phyloP scores from a whole-genome alignment of 2,888 invertebrate genomes.

The Drosophila robusta region DNA sequence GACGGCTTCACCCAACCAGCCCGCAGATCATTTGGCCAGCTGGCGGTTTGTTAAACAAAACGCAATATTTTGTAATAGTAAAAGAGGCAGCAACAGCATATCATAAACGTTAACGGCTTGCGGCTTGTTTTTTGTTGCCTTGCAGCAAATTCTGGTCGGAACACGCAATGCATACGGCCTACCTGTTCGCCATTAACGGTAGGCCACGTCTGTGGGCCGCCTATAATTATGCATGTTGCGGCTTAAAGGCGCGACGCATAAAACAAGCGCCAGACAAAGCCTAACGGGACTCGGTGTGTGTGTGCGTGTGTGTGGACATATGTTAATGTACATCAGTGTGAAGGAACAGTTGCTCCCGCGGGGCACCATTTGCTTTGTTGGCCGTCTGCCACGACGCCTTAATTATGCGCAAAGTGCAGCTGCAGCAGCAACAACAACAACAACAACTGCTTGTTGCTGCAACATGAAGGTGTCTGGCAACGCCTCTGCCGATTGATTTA shows the following conservation, averaged over 20 bases:
- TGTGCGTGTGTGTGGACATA: not conserved
- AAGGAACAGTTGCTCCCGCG: slow-evolving; percentile 3
- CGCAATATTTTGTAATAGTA: slow-evolving; percentile 51
- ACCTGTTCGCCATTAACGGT: slow-evolving; percentile 33
- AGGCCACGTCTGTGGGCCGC: not conserved
- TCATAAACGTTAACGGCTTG: slow-evolving; percentile 60
- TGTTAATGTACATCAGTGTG: not conserved
- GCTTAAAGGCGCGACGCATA: slow-evolving; percentile 62
- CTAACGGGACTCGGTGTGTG: slow-evolving; percentile 17
- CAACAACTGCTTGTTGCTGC: slow-evolving; percentile 24
- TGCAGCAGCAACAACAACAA: slow-evolving; percentile 19
- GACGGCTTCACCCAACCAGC: not conserved
- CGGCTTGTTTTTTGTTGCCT: slow-evolving; percentile 4
- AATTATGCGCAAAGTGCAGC: slow-evolving; percentile 64
- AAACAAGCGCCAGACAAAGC: slow-evolving; percentile 60
- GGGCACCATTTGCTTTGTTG: slow-evolving; percentile 25
- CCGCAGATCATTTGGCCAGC: not conserved
- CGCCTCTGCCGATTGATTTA: slow-evolving; percentile 31
- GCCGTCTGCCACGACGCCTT: slow-evolving; percentile 47
- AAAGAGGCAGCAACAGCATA: slow-evolving; percentile 21
- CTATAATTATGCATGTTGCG: slow-evolving; percentile 67
- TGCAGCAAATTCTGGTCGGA: slow-evolving; percentile 36
- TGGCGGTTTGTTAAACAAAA: slow-evolving; percentile 54
- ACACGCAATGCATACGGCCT: slow-evolving; percentile 58
- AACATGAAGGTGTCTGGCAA: slow-evolving; percentile 24